phyloP scores from a whole-genome alignment of 2,113 vertebrate species.

The Arenaria interpres region DNA sequence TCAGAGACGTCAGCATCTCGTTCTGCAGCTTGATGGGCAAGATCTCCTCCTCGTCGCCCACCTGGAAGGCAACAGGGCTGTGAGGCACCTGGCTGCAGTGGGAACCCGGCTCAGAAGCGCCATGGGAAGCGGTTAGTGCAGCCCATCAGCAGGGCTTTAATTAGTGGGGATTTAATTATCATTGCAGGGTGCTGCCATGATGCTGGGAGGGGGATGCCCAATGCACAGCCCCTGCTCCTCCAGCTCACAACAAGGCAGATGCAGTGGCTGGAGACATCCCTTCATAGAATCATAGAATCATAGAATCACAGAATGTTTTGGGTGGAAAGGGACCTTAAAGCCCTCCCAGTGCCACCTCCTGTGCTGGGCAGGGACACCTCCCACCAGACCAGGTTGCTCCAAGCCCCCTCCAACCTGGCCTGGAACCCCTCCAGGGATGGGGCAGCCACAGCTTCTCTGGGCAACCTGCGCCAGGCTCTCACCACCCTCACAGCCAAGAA shows the following conservation, averaged over 20 bases:
- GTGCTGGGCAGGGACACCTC: too few species aligned
- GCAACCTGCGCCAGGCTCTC: too few species aligned
- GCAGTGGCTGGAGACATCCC: background rate
- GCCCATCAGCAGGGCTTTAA: background rate
- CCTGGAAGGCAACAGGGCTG: slow-evolving; percentile 61
- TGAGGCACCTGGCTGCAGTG: background rate
- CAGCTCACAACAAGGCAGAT: background rate
- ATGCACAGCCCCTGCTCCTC: background rate
- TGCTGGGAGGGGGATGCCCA: background rate
- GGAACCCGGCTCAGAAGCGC: background rate
- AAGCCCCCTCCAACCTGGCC: too few species aligned
- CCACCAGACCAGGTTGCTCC: too few species aligned
- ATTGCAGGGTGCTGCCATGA: background rate
- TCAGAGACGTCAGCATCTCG: slow-evolving; percentile 78
- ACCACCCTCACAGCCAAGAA: too few species aligned
- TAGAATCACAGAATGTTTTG: too few species aligned
- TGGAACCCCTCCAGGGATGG: background rate
- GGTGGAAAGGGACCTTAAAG: too few species aligned
- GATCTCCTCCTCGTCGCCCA: slow-evolving; percentile 86
- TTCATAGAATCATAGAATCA: background rate
- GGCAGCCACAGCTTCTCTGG: too few species aligned
- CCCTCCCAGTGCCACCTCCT: too few species aligned
- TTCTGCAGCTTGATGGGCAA: slow-evolving; percentile 85
- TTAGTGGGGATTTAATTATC: background rate
- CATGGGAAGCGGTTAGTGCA: rapidly evolving